These are phyloP conservation scores for Tachysurus vachellii DNA, from an alignment of 2,113 vertebrate species.

Conservation along the genomic window DNA sequence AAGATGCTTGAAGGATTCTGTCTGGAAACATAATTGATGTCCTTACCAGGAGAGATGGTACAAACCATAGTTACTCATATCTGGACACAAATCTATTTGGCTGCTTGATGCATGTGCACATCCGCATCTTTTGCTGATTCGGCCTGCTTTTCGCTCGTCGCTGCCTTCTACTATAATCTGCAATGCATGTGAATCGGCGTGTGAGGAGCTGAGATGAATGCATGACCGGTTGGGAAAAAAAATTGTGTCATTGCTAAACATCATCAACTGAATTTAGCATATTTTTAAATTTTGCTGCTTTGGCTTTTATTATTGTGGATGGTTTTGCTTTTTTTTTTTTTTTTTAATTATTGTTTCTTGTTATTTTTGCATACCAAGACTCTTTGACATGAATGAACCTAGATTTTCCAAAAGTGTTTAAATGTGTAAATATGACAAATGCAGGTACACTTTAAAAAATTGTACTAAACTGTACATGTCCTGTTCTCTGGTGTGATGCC, in stretches of 20 bases:
- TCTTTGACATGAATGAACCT: not conserved
- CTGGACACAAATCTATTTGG: conserved; percentile 22
- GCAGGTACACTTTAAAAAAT: not conserved
- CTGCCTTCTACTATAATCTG: not conserved
- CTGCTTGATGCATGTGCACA: conserved; percentile 48
- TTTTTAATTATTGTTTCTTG: conserved; percentile 9
- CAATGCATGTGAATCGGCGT: conserved; percentile 30
- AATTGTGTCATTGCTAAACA: conserved; percentile 3
- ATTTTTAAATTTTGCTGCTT: not conserved
- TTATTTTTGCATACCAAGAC: not conserved
- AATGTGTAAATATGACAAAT: conserved; percentile 8
- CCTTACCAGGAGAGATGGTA: conserved; percentile 50
- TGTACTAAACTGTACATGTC: not conserved
- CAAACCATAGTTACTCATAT: conserved; percentile 23
- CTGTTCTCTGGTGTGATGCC: not conserved
- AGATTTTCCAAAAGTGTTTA: not conserved
- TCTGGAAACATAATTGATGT: conserved; percentile 21
- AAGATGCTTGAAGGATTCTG: conserved; percentile 27
- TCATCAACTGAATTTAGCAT: conserved; percentile 21
- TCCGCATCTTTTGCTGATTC: conserved; percentile 20
- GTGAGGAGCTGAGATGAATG: not conserved
- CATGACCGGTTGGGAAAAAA: conserved; percentile 17
- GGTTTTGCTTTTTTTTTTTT: not conserved
- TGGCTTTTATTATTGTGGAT: conserved; percentile 11
- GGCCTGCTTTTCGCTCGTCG: not conserved